Evolutionary conservation across 2,888 invertebrate genomes (phyloP), one percentile per base, ranked within the genome.

Genomic region (Chaetogeoica ovagalla): DNA sequence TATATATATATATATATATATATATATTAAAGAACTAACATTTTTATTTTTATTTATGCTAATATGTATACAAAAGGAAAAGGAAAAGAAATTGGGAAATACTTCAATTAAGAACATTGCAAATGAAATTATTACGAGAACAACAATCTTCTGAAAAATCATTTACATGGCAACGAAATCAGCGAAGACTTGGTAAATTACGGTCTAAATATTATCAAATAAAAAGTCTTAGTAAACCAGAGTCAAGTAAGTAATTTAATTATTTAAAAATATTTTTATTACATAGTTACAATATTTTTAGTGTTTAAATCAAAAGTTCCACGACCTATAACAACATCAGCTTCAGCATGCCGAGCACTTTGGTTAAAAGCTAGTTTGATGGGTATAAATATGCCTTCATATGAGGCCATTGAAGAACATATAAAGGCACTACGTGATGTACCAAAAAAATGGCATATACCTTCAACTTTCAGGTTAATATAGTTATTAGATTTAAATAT

Each of bases 281-380:
- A 39, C 30, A 52, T 69, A 4, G n/a, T 21, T 55, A 52, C 60
- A 70, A 21, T 66, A n/a, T 48, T 71, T 48, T 39, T 84, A 95
- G 96, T 96, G 65, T 97, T 96, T 0, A 95, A 96, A 0, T 96
- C 97, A 86, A 97, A 97, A 87, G 94, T 97, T 93, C 94, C 96
- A 0, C 90, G 97, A 9, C 88, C 96, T 84, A 86, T 98, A 77
- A 95, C 94, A 59, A 96, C 97, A 15, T 94, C 95, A 83, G 95
- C 97, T 0, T 94, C 95, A 0, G 95, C 95, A 0, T 93, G 95
- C 87, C 90, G 92, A 19, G 91, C 92, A 83, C 89, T 97, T 81
- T 88, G 93, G 82, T 90, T 90, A 83, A 97, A 97, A 86, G 95
- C 96, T 0, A 93, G 94, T 85, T 89, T 96, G 59, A 95, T 96